Evolutionary conservation across 2,888 invertebrate genomes (phyloP), one percentile per base, ranked within the genome.

Genomic region (Glaucopsyche alexis): DNA sequence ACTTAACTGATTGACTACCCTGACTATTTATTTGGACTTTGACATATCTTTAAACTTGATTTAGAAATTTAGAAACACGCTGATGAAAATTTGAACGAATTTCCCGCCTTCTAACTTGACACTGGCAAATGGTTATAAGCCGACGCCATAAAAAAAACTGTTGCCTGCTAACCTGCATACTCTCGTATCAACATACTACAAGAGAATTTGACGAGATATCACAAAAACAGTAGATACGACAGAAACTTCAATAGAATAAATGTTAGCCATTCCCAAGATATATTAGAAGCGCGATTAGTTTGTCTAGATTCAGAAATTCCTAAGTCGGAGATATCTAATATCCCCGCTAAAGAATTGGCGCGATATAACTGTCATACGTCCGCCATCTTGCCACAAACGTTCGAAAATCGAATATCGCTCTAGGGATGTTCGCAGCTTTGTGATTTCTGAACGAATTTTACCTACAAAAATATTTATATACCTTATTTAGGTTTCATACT

Each of bases 331-430:
- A 88, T 87, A 87, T 86, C 60, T 60, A 87, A 88, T 83, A 81
- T 80, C 87, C 85, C 86, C 86, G 86, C 87, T 86, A 89, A 92
- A 91, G 91, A 90, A 92, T 90, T 89, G 91, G 87, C 82, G 87
- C 85, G 87, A 87, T 90, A 90, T 89, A 89, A 86, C 82, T 83
- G 84, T 83, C 84, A 83, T 85, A 84, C 83, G 82, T 83, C 80
- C 77, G 79, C 87, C 90, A 89, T 89, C 85, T 89, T 88, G 86
- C 85, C 85, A 86, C 85, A 85, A 90, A 84, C 88, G 88, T 89
- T 90, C 85, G 87, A 86, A 86, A 89, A 88, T 87, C 87, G 87
- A 87, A 87, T 85, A 81, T 83, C 84, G 78, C 81, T 80, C 78
- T 80, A 80, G 89, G 85, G 89, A 89, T 82, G 82, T 84, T 67